Base-by-base conservation (phyloP, 1,140 invertebrate species). In the Triops longicaudatus region DNA sequence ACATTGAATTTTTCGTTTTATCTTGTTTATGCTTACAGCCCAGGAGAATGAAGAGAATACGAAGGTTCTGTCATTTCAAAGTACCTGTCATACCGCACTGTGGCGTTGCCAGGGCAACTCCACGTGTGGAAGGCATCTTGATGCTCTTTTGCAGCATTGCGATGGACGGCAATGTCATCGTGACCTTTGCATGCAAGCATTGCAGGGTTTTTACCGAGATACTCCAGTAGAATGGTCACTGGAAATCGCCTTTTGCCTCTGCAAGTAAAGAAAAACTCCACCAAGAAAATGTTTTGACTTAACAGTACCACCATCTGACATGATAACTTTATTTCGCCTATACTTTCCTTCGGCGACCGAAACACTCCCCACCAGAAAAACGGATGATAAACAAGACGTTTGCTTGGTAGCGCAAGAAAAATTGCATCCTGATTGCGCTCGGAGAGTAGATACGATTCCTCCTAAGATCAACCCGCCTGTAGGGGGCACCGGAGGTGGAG, bases 231-330 rank as follows among this genome's bases (percentile, higher is more conserved):
- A 89, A 78, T 91, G 92, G 87, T 93, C 91, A 80, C 88, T 94
- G 77, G 93, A 95, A 83, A 92, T 95, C 80, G 94, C 93, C 78
- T 95, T 95, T 85, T 96, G 94, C 84, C 87, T 95, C 72, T 96
- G 94, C 93, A 95, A 91, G 93, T 96, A 85, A 91, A 91, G 88
- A 79, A 17, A 27, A n/a, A 17, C n/a, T 0, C 73, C 6, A 26
- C 73, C 27, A n/a, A 63, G 50, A 63, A n/a, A 22, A n/a, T 63
- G 17, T n/a, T 1, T 7, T 63, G n/a, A n/a, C n/a, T 63, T 17
- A n/a, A 3, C 22, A n/a, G 3, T 63, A 2, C 14, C 12, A 5
- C 28, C 73, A 22, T 74, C 31, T 50, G 37, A 50, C 26, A 26
- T 75, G 26, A 17, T 28, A 27, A 50, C 63, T 50, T 44, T 75